phyloP scores from a whole-genome alignment of 1,140 invertebrate genomes.

The Thaumatotibia leucotreta region DNA sequence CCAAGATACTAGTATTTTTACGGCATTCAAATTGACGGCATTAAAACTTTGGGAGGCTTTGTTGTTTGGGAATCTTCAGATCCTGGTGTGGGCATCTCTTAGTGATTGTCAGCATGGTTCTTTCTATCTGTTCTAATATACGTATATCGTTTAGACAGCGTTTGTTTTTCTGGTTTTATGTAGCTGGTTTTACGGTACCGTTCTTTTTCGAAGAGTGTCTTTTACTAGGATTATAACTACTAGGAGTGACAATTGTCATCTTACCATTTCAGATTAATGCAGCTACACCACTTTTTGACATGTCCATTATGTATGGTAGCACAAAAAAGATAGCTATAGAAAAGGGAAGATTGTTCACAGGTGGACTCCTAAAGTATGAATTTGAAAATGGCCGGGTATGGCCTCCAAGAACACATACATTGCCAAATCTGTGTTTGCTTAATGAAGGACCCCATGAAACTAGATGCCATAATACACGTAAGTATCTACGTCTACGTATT shows the following conservation, averaged over 20 bases:
- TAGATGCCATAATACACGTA: conserved; percentile 51
- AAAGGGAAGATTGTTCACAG: conserved; percentile 39
- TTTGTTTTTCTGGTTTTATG: too few relatives aligned
- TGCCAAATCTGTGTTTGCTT: conserved; percentile 34
- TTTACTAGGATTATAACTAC: too few relatives aligned
- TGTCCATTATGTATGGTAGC: conserved; percentile 46
- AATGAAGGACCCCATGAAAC: conserved; percentile 47
- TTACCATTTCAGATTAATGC: conserved; percentile 31
- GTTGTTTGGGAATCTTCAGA: too few relatives aligned
- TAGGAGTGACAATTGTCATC: not conserved
- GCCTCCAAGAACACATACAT: conserved; percentile 41
- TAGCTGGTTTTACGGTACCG: not conserved
- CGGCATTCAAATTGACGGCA: too few relatives aligned
- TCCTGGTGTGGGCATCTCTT: too few relatives aligned
- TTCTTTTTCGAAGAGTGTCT: not conserved
- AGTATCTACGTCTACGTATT: conserved; percentile 18
- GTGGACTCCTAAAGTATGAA: conserved; percentile 52
- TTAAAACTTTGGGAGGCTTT: too few relatives aligned
- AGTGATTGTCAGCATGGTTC: too few relatives aligned
- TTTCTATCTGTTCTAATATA: too few relatives aligned
- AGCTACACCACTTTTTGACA: conserved; percentile 41
- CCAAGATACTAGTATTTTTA: too few relatives aligned
- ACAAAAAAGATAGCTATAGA: conserved; percentile 24
- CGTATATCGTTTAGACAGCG: too few relatives aligned
- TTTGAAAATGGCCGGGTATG: conserved; percentile 40